Evolutionary conservation across 2,113 vertebrate species (phyloP).

Genomic region (Pipra filicauda): DNA sequence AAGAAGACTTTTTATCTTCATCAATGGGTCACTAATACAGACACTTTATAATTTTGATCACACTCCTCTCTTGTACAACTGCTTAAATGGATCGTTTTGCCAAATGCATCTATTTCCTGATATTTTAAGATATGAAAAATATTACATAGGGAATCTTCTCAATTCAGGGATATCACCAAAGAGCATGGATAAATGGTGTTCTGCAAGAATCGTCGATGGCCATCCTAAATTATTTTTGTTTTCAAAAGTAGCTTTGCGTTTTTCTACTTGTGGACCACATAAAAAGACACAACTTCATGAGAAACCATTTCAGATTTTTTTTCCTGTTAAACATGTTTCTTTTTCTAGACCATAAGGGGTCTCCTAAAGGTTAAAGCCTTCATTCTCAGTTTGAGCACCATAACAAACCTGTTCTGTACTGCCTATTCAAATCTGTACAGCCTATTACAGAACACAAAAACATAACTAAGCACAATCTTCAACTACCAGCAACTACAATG

Average conservation of each 20-base stretch:
- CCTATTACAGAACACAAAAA: neutral
- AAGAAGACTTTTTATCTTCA: neutral
- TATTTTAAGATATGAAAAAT: neutral
- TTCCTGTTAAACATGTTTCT: neutral
- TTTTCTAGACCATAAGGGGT: neutral
- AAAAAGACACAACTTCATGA: neutral
- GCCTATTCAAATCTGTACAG: neutral
- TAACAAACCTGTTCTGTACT: neutral
- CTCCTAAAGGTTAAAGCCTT: neutral
- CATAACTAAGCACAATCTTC: neutral
- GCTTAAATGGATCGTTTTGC: neutral
- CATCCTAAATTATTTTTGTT: neutral
- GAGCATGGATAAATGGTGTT: neutral
- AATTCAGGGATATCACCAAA: neutral
- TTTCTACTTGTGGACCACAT: neutral
- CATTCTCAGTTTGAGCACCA: neutral
- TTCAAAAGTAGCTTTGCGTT: neutral
- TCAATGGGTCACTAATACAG: neutral
- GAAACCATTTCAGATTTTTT: neutral
- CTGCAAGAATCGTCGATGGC: neutral
- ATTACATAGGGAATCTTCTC: neutral
- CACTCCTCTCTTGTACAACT: neutral
- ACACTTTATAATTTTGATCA: neutral
- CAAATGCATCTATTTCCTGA: neutral
- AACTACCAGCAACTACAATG: neutral